Base-by-base conservation (phyloP, 2,888 invertebrate species). In the Acrocyrtus sp. region DNA sequence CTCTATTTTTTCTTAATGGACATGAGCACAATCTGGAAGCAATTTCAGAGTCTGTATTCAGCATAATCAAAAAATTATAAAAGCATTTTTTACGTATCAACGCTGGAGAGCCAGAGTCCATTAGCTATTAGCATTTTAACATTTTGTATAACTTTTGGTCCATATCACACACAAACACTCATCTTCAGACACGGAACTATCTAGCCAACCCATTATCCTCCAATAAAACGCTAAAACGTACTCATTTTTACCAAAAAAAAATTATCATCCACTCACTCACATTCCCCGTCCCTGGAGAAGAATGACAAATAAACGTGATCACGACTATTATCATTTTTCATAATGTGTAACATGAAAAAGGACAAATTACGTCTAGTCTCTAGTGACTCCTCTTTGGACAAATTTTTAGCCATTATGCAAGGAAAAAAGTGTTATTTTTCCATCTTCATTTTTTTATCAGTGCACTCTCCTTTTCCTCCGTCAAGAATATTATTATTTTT, bases 221-320 rank as follows among this genome's bases (percentile, higher is more conserved):
- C 12, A 22, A 21, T 50, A 21, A 15, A 22, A 39, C 39, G 53
- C 34, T 57, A 60, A 60, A 34, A 53, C 53, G 56, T 54, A 61
- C 62, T 61, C 69, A 69, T 69, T 69, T 61, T 54, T 27, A 26
- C 56, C 22, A 69, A 69, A 61, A 56, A 34, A 41, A 26, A 61
- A 39, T 69, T 61, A 61, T 61, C 61, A 61, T 29, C 48, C 54
- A 24, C 48, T 53, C 54, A 61, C 69, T n/a, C n/a, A n/a, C 60
- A 51, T 58, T 68, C 60, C 58, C 60, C 54, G 62, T 69, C 69
- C 69, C 69, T 15, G 22, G 69, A 69, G 69, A 45, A 61, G 50
- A 61, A 69, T 69, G 69, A 62, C 69, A 61, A 69, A 69, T 69
- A 61, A 50, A 58, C 58, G 48, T 60, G 48, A 69, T 69, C 69